These are phyloP conservation scores for Cavia aperea DNA, from an alignment of 2,113 vertebrate species.

Conservation along the genomic window DNA sequence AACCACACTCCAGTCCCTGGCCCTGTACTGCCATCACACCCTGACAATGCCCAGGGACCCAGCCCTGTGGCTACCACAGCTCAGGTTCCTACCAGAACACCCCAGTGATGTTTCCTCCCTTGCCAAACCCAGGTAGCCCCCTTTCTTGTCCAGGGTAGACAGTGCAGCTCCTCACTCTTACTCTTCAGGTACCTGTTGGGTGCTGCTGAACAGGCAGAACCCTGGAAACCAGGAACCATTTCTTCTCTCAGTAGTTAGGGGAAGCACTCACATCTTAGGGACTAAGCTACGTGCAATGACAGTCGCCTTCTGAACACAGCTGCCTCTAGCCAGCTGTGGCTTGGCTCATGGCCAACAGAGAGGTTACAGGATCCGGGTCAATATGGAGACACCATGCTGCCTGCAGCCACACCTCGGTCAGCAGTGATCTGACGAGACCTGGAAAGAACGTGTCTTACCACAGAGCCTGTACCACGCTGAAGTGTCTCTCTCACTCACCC, in stretches of 20 bases:
- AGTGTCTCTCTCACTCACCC: neutral
- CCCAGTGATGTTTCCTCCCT: neutral
- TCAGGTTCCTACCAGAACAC: neutral
- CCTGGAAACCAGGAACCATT: neutral
- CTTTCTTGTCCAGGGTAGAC: neutral
- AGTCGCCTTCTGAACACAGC: neutral
- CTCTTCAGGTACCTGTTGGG: neutral
- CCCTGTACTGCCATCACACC: neutral
- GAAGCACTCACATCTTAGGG: neutral
- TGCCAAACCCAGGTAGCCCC: fast-evolving
- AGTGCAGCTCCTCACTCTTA: neutral
- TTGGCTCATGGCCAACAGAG: neutral
- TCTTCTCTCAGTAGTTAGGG: neutral
- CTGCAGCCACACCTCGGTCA: fast-evolving
- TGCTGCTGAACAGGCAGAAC: neutral
- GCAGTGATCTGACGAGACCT: neutral
- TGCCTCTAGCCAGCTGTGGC: neutral
- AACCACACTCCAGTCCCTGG: neutral
- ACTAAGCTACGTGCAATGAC: neutral
- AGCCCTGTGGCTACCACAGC: neutral
- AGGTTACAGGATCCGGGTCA: neutral
- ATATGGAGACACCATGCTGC: neutral
- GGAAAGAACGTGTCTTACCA: no score
- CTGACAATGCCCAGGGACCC: fast-evolving
- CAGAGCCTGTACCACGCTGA: neutral